Evolutionary conservation across 2,888 invertebrate species (phyloP).

Genomic region (Eristalis arbustorum): DNA sequence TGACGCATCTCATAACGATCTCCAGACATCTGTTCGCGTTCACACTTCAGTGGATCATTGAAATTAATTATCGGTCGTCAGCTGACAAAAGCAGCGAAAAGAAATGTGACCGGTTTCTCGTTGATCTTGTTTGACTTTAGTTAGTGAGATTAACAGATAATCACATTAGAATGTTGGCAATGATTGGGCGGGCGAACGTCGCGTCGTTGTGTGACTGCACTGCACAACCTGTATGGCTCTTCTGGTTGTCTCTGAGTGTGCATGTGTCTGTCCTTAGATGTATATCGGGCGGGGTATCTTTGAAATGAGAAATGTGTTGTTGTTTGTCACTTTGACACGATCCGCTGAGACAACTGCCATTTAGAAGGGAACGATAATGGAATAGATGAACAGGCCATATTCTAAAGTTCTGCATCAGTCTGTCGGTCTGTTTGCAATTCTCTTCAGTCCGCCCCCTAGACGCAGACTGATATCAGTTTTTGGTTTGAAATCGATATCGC

Average conservation of each 20-base stretch:
- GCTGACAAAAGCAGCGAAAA: neutral
- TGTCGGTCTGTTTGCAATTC: neutral
- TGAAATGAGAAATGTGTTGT: no score
- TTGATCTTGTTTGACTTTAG: neutral
- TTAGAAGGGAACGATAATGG: no score
- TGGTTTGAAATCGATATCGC: conserved; percentile 26
- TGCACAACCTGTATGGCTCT: neutral
- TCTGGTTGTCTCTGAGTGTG: no score
- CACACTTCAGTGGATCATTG: neutral
- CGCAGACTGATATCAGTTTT: neutral
- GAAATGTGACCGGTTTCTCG: neutral
- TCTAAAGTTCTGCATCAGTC: no score
- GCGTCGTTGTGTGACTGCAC: neutral
- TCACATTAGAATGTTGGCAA: neutral
- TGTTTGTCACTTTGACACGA: no score
- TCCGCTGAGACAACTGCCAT: no score
- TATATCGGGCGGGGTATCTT: no score
- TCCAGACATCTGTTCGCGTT: neutral
- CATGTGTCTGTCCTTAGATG: neutral
- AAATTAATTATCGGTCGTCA: neutral
- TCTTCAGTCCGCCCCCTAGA: neutral
- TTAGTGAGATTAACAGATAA: neutral
- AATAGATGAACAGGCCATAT: no score
- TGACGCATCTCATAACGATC: neutral
- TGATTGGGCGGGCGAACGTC: neutral